Percentiles rank a stretch among this genome's conserved stretches.
Conservation (phyloP, 53 echinoderm and acorn worm genomes). For the Mesocentrotus franciscanus region DNA sequence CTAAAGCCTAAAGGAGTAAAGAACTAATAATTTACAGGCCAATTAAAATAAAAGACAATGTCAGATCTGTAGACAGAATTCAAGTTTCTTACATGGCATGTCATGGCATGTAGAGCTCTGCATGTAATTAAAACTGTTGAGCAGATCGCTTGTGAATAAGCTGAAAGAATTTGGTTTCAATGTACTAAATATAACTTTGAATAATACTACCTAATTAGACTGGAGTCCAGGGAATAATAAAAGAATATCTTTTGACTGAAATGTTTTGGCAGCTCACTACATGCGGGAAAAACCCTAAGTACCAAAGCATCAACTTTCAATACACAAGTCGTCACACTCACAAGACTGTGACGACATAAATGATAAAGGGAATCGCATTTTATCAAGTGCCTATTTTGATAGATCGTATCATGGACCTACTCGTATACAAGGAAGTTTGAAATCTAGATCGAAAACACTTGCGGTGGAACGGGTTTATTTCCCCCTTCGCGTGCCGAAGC, state of each 20-base stretch:
- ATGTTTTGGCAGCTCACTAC: not conserved
- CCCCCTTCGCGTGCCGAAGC: not conserved
- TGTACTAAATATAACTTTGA: not conserved
- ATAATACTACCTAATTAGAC: not conserved
- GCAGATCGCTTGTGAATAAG: not conserved
- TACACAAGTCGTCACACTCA: not conserved
- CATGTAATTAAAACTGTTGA: not conserved
- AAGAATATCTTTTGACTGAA: not conserved
- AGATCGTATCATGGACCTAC: no score
- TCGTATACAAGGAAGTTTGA: constrained; percentile 1
- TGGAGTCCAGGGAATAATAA: no score
- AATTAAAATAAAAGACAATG: no score
- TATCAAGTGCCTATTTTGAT: not conserved
- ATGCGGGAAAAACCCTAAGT: not conserved
- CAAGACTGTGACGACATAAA: not conserved
- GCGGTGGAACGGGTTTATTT: not conserved
- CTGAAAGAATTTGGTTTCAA: not conserved
- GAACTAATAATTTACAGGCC: no score
- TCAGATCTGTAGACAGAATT: no score
- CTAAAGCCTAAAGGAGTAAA: no score
- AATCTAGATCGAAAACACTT: not conserved
- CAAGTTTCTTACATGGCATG: no score
- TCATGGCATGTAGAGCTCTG: no score
- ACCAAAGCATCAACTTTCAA: not conserved
- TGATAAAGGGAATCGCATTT: not conserved